Evolutionary conservation across 2,797 vertebrate species (phyloP).

Genomic region (Setipinna tenuifilis): DNA sequence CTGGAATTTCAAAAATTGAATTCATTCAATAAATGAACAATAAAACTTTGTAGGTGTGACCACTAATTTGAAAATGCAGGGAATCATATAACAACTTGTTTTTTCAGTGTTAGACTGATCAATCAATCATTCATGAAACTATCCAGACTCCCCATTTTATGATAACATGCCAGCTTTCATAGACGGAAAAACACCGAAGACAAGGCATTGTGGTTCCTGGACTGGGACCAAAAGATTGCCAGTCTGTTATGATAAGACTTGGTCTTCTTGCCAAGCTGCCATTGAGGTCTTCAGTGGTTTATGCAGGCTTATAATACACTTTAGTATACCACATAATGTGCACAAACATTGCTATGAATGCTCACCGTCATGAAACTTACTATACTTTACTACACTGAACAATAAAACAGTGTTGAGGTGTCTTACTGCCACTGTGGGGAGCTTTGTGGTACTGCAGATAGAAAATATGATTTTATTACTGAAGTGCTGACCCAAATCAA

Average conservation of each 20-base stretch:
- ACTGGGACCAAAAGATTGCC: neutral
- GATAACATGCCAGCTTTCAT: neutral
- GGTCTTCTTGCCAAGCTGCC: neutral
- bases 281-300: neutral
- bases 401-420: neutral
- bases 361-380: neutral
- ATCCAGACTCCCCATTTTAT: neutral
- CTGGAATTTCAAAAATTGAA: too few relatives aligned
- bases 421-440: conserved; percentile 12
- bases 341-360: neutral
- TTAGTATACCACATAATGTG: neutral
- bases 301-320: neutral
- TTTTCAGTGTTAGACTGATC: neutral
- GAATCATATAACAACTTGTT: neutral
- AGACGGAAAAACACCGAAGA: neutral
- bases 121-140: neutral
- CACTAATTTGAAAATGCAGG: neutral
- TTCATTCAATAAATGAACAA: too few relatives aligned
- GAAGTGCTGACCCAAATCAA: neutral
- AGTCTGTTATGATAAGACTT: neutral
- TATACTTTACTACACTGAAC: too few relatives aligned
- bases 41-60: too few relatives aligned
- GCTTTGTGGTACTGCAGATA: neutral
- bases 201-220: neutral
- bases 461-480: neutral